phyloP scores from a whole-genome alignment of 1,140 invertebrate species.

The Drosophila lowei region DNA sequence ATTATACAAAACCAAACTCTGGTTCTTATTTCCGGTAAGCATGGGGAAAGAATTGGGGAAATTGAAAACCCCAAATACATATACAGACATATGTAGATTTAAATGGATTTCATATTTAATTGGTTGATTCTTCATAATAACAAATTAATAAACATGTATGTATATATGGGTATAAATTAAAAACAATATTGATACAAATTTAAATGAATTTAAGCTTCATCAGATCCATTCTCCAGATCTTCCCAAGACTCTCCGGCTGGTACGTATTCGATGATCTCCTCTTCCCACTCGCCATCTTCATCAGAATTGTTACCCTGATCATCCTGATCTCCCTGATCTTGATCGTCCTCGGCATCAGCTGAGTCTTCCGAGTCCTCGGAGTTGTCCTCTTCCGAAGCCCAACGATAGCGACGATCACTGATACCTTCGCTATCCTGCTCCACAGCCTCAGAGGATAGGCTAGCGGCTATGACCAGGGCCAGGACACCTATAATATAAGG shows the following conservation, averaged over 20 bases:
- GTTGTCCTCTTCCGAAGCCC: constrained; percentile 29
- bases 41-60: not conserved
- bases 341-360: constrained; percentile 3
- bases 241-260: not conserved
- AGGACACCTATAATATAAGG: constrained; percentile 36
- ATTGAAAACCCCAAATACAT: not conserved
- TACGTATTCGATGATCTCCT: not conserved
- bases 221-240: constrained; percentile 10
- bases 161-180: no score
- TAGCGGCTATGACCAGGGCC: constrained; percentile 45
- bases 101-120: no score
- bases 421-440: constrained; percentile 33
- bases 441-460: constrained; percentile 3
- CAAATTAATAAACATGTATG: not conserved
- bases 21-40: not conserved
- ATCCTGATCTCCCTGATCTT: not conserved
- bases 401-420: constrained; percentile 64
- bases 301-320: not conserved
- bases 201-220: constrained; percentile 13
- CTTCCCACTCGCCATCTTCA: constrained; percentile 4
- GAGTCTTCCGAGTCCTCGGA: constrained; percentile 5
- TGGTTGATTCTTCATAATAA: constrained; percentile 18
- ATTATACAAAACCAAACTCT: constrained; percentile 58
- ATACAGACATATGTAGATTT: no score
- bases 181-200: not conserved